These are phyloP conservation scores for Dynastes hyllus DNA, from an alignment of 2,888 invertebrate species.

Conservation along the genomic window DNA sequence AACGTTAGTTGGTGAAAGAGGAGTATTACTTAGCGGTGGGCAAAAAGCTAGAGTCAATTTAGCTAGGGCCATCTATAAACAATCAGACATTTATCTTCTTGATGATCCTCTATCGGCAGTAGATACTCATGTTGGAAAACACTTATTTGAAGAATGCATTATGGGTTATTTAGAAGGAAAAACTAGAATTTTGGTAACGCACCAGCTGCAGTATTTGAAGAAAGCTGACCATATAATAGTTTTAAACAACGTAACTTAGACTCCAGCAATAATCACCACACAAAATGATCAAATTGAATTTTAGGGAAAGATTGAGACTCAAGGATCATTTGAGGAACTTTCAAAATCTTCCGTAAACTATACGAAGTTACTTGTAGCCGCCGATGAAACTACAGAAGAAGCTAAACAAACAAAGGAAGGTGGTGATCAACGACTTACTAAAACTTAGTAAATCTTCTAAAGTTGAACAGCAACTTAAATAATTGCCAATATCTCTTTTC, in stretches of 20 bases:
- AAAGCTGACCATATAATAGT: conserved; percentile 73
- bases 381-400: conserved; percentile 53
- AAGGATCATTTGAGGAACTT: conserved; percentile 66
- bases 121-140: conserved; percentile 83
- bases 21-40: conserved; percentile 84
- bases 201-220: conserved; percentile 79
- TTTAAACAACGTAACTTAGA: conserved; percentile 70
- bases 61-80: conserved; percentile 83
- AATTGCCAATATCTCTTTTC: neutral
- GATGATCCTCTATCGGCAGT: conserved; percentile 88
- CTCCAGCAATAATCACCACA: neutral
- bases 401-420: neutral
- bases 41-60: conserved; percentile 86
- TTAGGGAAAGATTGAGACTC: conserved; percentile 70
- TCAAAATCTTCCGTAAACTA: conserved; percentile 65
- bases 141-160: conserved; percentile 83
- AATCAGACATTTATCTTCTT: conserved; percentile 83
- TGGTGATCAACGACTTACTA: neutral
- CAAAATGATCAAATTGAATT: conserved; percentile 36
- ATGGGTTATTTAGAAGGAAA: conserved; percentile 73
- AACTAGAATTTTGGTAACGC: conserved; percentile 79
- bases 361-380: conserved; percentile 65
- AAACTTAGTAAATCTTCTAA: neutral
- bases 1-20: conserved; percentile 79
- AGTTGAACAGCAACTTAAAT: neutral